Base-by-base conservation (phyloP, 2,888 invertebrate genomes). In the Heteromurus nitidus region DNA sequence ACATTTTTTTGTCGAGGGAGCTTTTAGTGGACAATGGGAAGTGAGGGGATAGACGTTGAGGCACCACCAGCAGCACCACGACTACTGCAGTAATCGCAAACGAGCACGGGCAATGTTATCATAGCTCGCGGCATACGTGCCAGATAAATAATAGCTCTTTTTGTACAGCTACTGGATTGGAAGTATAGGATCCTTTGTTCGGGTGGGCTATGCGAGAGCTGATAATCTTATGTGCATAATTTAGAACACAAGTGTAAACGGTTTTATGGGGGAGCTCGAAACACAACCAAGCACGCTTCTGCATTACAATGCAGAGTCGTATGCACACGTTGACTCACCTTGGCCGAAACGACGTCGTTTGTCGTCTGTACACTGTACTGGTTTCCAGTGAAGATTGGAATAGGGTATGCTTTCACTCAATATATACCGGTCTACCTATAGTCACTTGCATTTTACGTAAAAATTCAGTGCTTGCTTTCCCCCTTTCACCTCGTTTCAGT, bases 71-170 rank as follows among this genome's bases (percentile, higher is more conserved):
- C 2, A 7, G 55, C 22, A 22, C 24, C 11, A 16, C n/a, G n/a
- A n/a, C n/a, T n/a, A 22, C 2, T 22, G 22, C 24, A 55, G 55
- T 70, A 55, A 55, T 70, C 55, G 55, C 55, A 69, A 70, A 70
- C 53, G 69, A 55, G 47, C 47, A 36, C 58, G 44, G 72, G 28
- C 44, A 72, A 44, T 28, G 60, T 72, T 60, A 72, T 44, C 60
- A 42, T 72, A 44, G 60, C 72, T 53, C 44, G 13, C 42, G 24
- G 42, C 72, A 44, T 53, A 44, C 58, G 72, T 72, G 72, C 60
- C 72, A 72, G 24, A 72, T 72, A 72, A 72, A 72, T 72, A 60
- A 72, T 72, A 42, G 60, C 72, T 22, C 60, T 60, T 72, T 36
- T 72, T 24, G 24, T 44, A 18, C 18, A 31, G 2, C n/a, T n/a